phyloP scores from a whole-genome alignment of 2,113 vertebrate species.

The Mirounga angustirostris region DNA sequence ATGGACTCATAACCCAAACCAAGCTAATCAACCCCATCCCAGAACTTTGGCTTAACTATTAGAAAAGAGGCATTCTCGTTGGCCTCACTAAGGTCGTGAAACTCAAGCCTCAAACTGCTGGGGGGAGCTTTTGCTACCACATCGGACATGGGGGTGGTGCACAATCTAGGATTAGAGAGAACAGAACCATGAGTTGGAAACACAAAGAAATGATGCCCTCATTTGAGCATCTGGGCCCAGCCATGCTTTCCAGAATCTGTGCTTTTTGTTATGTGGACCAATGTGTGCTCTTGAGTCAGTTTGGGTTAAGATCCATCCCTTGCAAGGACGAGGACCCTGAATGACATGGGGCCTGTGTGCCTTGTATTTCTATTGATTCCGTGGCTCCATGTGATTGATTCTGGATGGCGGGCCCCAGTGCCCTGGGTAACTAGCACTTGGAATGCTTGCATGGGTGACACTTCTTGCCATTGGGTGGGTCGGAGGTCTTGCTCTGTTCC shows the following conservation, averaged over 20 bases:
- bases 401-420: not conserved
- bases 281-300: not conserved
- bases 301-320: not conserved
- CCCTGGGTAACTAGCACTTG: not conserved
- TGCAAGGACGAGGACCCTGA: not conserved
- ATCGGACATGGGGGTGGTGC: accelerated
- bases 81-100: not conserved
- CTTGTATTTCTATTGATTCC: not conserved
- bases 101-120: not conserved
- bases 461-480: not conserved
- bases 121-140: not conserved
- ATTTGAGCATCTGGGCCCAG: not conserved
- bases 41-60: not conserved
- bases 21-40: not conserved
- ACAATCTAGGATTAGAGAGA: not conserved
- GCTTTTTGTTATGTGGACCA: not conserved
- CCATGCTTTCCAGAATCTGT: not conserved
- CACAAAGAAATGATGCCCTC: not conserved
- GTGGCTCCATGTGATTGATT: not conserved
- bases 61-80: not conserved
- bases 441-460: not conserved
- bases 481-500: not conserved
- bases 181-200: not conserved
- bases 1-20: not conserved
- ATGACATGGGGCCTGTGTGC: accelerated